Conservation (phyloP, 2,888 invertebrate species). For the Nomada fabriciana region DNA sequence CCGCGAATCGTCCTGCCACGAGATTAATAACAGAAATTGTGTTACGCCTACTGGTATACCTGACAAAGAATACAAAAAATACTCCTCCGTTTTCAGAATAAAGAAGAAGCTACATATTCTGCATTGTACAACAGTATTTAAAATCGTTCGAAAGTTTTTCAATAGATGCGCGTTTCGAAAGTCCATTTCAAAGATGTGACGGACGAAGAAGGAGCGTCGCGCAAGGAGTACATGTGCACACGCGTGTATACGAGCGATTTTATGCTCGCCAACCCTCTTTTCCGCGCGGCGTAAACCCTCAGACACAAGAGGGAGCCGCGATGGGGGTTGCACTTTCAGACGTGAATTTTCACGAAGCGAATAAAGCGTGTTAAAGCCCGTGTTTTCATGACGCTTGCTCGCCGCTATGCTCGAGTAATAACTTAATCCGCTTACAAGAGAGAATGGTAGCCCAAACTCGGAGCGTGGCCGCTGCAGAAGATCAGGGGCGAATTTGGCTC, state of each 20-base stretch:
- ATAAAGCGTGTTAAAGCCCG: conserved; percentile 68
- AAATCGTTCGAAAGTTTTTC: conserved; percentile 39
- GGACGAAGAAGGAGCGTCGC: conserved; percentile 29
- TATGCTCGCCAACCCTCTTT: conserved; percentile 66
- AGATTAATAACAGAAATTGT: too few species aligned
- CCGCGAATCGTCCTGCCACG: too few species aligned
- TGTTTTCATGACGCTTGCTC: conserved; percentile 62
- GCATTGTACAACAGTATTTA: not conserved
- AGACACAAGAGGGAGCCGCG: conserved; percentile 60
- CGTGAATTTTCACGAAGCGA: conserved; percentile 69
- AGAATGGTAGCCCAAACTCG: conserved; percentile 53
- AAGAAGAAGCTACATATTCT: not conserved
- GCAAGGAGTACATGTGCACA: conserved; percentile 51
- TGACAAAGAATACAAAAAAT: too few species aligned
- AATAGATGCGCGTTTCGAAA: conserved; percentile 41
- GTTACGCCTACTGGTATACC: too few species aligned
- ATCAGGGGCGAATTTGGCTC: conserved; percentile 34
- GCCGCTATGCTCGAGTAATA: conserved; percentile 68
- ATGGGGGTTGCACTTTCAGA: conserved; percentile 64
- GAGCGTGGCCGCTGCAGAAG: conserved; percentile 28
- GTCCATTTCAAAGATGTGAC: conserved; percentile 60
- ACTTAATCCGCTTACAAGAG: conserved; percentile 76
- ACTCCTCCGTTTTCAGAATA: not conserved
- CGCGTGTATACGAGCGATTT: conserved; percentile 64
- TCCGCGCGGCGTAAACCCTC: conserved; percentile 66